Conservation (phyloP, 2,113 vertebrate species). For the Hippoglossus stenolepis region DNA sequence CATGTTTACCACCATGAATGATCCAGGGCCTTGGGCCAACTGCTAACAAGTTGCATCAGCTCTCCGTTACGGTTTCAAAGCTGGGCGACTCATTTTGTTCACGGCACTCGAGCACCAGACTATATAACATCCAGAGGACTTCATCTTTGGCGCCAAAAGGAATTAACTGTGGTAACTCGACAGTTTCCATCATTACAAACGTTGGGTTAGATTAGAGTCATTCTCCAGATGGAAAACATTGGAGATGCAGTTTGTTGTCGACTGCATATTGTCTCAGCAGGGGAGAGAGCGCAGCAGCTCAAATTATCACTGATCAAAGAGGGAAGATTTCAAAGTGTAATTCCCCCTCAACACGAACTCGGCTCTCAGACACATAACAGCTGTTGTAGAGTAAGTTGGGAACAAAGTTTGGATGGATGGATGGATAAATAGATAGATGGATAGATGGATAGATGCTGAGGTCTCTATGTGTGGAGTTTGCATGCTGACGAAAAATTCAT, state of each 20-base stretch:
- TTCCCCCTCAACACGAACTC: conserved; percentile 31
- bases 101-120: not conserved
- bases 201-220: not conserved
- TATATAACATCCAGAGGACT: not conserved
- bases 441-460: not conserved
- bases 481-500: not conserved
- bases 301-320: conserved; percentile 60
- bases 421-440: not conserved
- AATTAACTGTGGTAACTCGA: not conserved
- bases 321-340: conserved; percentile 44
- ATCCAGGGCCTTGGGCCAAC: conserved; percentile 7
- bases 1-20: conserved; percentile 27
- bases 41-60: conserved; percentile 43
- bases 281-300: not conserved
- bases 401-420: not conserved
- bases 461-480: too few relatives aligned
- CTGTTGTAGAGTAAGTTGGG: conserved; percentile 9
- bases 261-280: conserved; percentile 44
- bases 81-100: not conserved
- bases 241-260: conserved; percentile 39
- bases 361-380: conserved; percentile 37
- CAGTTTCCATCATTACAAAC: not conserved
- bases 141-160: not conserved
- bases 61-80: conserved; percentile 32
- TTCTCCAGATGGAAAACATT: conserved; percentile 26